A percentile compares a stretch with the other conserved stretches of the same genome.
Evolutionary conservation across 1,140 invertebrate genomes (phyloP).

Genomic region (Tribolium madens): DNA sequence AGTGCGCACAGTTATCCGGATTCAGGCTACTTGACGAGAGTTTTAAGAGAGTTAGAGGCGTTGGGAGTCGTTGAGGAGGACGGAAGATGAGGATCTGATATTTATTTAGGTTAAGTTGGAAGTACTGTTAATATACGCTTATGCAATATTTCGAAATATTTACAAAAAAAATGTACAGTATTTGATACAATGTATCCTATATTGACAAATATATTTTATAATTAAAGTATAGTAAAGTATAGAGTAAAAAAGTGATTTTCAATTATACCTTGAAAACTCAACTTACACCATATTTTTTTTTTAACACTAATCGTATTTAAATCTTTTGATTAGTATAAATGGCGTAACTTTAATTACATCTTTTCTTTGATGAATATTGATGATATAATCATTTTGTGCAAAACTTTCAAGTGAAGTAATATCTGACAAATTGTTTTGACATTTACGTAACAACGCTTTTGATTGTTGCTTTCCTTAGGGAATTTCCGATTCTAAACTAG

Average conservation of each 20-base stretch:
- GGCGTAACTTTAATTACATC: no score
- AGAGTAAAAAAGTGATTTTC: background rate
- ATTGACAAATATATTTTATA: background rate
- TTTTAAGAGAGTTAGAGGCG: conserved; percentile 78
- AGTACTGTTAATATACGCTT: background rate
- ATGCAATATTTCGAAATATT: background rate
- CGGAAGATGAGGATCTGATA: background rate
- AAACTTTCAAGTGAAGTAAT: no score
- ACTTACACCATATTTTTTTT: no score
- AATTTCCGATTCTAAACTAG: no score
- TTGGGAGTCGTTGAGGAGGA: conserved; percentile 73
- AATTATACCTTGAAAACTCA: no score
- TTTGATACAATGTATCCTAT: background rate
- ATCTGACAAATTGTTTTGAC: no score
- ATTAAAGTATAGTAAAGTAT: background rate
- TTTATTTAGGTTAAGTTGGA: background rate
- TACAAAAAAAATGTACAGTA: background rate
- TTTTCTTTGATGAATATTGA: no score
- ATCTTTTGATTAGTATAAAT: no score
- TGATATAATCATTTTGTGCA: no score
- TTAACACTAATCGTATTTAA: no score
- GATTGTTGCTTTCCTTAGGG: no score
- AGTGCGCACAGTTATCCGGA: conserved; percentile 82
- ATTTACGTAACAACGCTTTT: no score
- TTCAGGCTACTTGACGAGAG: conserved; percentile 79